Base-by-base conservation (phyloP, 2,888 invertebrate genomes). In the Apamea anceps region DNA sequence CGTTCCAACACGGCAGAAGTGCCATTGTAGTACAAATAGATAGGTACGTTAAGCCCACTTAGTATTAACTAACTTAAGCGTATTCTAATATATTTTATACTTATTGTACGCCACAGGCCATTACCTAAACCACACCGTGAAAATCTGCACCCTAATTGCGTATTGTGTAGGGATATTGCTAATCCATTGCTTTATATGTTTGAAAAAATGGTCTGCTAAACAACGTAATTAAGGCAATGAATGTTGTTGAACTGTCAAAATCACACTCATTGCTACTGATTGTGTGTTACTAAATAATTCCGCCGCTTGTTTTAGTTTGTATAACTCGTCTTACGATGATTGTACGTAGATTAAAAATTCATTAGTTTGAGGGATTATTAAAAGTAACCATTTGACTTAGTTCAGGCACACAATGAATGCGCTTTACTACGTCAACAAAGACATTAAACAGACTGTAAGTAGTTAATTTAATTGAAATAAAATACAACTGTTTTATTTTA, bases 401-500 rank as follows among this genome's bases (percentile, higher is more conserved):
- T 62, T 51, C 15, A 37, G 8, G 18, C 42, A 57, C 12, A 37
- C 25, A 71, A 18, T 71, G 15, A 37, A 70, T 28, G 8, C 28
- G 15, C 15, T 28, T 42, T 71, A 15, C 15, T 42, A 32, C 42
- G 12, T 42, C 18, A 72, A 70, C 70, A 5, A 18, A 37, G 13
- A 48, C 37, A 21, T 12, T 28, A 10, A 60, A 42, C n/a, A n/a
- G n/a, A n/a, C 1, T 21, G 10, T 37, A 15, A 32, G 25, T n/a
- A 15, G 10, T 80, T 48, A 25, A 79, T 28, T 67, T 13, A 79
- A n/a, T 37, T 37, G 5, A n/a, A 62, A n/a, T 80, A 73, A 57
- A 51, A 48, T 51, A 4, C 21, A 8, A 68, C 1, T 45, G 10
- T 37, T 78, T 21, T 51, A 54, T 83, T 45, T 62, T n/a, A 79